Evolutionary conservation across 2,113 vertebrate genomes (phyloP).

Genomic region (Gnathonemus longibarbis): DNA sequence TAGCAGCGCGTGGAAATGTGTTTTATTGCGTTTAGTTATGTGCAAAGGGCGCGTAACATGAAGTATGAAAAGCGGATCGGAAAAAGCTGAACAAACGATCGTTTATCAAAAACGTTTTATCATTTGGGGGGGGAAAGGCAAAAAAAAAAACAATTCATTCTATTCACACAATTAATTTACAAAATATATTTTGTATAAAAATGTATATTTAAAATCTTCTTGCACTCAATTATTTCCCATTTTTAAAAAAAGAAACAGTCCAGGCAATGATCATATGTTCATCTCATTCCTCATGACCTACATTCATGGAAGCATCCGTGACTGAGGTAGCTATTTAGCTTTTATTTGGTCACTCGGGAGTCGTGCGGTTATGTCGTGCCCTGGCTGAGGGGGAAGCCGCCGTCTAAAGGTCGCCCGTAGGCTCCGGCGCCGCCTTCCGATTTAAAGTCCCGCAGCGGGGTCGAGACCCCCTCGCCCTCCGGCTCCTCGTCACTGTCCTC

Average conservation of each 20-base stretch:
- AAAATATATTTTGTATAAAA: constrained; percentile 78
- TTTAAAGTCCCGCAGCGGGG: constrained; percentile 46
- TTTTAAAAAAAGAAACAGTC: neutral
- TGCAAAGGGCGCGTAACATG: constrained; percentile 58
- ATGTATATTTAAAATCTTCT: constrained; percentile 40
- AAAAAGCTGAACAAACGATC: constrained; percentile 43
- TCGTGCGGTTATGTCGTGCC: constrained; percentile 65
- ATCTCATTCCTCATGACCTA: constrained; percentile 32
- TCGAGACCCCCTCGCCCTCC: constrained; percentile 48
- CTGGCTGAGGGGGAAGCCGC: constrained; percentile 50
- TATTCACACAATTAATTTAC: constrained; percentile 87
- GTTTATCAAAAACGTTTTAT: constrained; percentile 51
- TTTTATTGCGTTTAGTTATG: constrained; percentile 59
- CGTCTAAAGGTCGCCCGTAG: constrained; percentile 63
- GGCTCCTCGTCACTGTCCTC: constrained; percentile 59
- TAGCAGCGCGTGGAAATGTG: constrained; percentile 48
- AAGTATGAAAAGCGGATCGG: constrained; percentile 40
- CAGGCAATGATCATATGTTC: constrained; percentile 7
- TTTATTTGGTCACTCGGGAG: constrained; percentile 51
- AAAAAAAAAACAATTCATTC: constrained; percentile 63
- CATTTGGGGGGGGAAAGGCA: constrained; percentile 47
- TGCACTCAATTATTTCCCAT: constrained; percentile 33
- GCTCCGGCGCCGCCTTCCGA: constrained; percentile 50
- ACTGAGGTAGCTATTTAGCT: constrained; percentile 76
- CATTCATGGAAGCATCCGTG: constrained; percentile 59